These are phyloP conservation scores for Alfaro cultratus DNA, from an alignment of 2,797 vertebrate species.

Conservation along the genomic window DNA sequence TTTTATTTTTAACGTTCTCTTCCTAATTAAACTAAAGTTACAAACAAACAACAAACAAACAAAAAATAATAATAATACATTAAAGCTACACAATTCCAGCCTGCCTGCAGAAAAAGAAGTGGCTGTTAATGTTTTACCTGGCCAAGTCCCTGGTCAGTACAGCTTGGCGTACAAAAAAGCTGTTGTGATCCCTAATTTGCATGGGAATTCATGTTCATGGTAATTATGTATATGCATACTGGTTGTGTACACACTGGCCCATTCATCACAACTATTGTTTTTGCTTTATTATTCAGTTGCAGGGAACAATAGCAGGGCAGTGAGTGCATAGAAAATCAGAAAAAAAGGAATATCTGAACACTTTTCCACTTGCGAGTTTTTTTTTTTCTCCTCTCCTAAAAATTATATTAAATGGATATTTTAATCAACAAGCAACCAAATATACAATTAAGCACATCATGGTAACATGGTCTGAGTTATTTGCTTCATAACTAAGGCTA, in stretches of 20 bases:
- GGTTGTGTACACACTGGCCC: constrained; percentile 25
- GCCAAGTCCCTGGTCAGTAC: constrained; percentile 2
- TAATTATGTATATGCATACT: constrained; percentile 22
- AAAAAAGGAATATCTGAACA: background rate
- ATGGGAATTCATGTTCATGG: constrained; percentile 40
- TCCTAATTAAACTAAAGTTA: background rate
- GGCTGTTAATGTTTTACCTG: background rate
- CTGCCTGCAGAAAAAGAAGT: constrained; percentile 28
- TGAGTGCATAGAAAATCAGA: constrained; percentile 14
- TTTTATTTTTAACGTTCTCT: too few species aligned
- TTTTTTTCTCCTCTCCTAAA: background rate
- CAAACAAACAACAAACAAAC: background rate
- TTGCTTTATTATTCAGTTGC: constrained; percentile 22
- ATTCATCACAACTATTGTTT: constrained; percentile 48
- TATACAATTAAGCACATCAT: background rate
- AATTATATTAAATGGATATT: background rate
- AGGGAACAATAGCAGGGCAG: constrained; percentile 3
- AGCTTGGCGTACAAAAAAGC: constrained; percentile 20
- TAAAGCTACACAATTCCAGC: constrained; percentile 19
- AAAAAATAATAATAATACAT: background rate
- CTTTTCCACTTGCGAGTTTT: background rate
- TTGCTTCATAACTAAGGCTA: constrained; percentile 21
- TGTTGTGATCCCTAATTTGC: constrained; percentile 27
- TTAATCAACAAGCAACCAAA: background rate
- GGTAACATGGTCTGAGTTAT: background rate